Base-by-base conservation (phyloP, 2,797 vertebrate species). In the Cirrhinus mrigala region DNA sequence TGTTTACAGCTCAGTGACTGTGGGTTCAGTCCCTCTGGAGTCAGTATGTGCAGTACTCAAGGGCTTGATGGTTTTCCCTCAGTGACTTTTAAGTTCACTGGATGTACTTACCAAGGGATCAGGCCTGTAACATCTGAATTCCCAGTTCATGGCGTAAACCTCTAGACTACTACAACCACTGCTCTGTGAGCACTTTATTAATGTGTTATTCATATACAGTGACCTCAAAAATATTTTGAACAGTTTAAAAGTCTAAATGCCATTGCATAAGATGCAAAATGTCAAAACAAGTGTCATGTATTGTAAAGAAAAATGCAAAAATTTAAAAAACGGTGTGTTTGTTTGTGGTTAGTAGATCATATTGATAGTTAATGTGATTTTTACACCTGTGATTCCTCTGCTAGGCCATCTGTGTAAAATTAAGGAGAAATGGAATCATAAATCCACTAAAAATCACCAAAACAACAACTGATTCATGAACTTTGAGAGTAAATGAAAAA, bases 1-100 rank as follows among this genome's bases (percentile, higher is more conserved):
- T 77, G 75, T 77, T 48, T 48, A 79, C 56, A 29, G n/a, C 24
- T 29, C 6, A 79, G 60, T 48, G 56, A 12, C 56, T 62, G 56
- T 1, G 2, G 12, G n/a, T 6, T 60, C 4, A 46, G 58, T 79
- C 40, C 16, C 40, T 29, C n/a, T 64, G 9, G 40, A 62, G 58
- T 48, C n/a, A 27, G 62, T 33, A 66, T 3, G 12, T 78, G 20
- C 6, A 46, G 37, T 27, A 64, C 77, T 79, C 44, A 2, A 79
- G 60, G 60, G 60, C 77, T 6, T 62, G 24, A 27, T 20, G 40
- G n/a, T 24, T 44, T 64, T 64, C 16, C 58, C 58, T 48, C 16
- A 27, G 58, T 16, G 58, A 62, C 40, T 64, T 20, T 62, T 5
- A 78, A 27, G 58, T 18, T 48, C 24, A 79, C 1, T 6, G 7